These are phyloP conservation scores for Bombus polaris DNA, from an alignment of 1,140 invertebrate genomes.

Conservation along the genomic window DNA sequence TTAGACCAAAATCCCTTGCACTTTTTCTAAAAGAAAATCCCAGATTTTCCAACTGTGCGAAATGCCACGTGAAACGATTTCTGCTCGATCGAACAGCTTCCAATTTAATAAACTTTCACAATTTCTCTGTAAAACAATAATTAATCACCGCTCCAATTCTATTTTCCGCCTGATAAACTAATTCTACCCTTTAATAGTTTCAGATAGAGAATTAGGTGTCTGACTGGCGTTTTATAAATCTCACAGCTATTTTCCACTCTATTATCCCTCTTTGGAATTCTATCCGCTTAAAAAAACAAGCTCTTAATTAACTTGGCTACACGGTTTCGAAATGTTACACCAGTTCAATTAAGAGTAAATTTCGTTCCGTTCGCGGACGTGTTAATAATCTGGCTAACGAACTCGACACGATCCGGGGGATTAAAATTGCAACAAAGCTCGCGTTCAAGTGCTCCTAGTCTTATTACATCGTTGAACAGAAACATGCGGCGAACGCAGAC, in stretches of 20 bases:
- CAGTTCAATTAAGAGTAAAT: neutral
- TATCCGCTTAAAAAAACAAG: neutral
- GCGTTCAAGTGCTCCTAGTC: neutral
- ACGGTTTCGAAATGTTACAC: neutral
- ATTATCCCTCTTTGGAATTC: neutral
- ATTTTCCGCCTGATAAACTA: too few relatives aligned
- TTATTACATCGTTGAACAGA: neutral
- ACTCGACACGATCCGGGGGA: neutral
- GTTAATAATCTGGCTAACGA: neutral
- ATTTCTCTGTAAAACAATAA: too few relatives aligned
- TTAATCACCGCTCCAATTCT: too few relatives aligned
- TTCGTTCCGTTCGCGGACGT: neutral
- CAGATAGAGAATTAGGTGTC: neutral
- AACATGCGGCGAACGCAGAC: too few relatives aligned
- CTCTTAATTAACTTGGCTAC: neutral
- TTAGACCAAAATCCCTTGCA: too few relatives aligned
- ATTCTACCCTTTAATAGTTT: too few relatives aligned
- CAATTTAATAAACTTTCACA: too few relatives aligned
- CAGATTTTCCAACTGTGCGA: accelerated
- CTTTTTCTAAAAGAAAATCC: too few relatives aligned
- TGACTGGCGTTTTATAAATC: neutral
- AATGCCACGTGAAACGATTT: too few relatives aligned
- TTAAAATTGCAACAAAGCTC: neutral
- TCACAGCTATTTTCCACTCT: neutral
- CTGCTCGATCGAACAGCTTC: too few relatives aligned